phyloP scores from a whole-genome alignment of 2,797 vertebrate species.

The Rhincodon typus region DNA sequence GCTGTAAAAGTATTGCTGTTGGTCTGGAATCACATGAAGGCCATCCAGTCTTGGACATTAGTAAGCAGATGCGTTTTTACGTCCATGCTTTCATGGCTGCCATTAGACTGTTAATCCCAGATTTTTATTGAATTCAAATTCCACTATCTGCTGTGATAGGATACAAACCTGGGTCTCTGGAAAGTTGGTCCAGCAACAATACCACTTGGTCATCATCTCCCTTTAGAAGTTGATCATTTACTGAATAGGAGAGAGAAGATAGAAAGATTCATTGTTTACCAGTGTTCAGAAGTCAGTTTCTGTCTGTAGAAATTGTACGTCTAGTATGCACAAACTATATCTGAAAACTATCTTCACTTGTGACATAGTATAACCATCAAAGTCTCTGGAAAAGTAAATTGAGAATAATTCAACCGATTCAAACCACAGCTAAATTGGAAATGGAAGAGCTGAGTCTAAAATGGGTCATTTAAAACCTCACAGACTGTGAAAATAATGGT shows the following conservation, averaged over 20 bases:
- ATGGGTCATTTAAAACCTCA: background rate
- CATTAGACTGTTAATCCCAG: too few relatives aligned
- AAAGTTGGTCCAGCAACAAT: too few relatives aligned
- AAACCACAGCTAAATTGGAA: conserved; percentile 21
- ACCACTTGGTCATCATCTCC: too few relatives aligned
- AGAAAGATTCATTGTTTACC: background rate
- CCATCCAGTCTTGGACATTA: too few relatives aligned
- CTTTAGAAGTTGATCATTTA: background rate
- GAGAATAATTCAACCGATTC: conserved; percentile 4
- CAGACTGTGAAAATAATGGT: background rate
- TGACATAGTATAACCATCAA: background rate
- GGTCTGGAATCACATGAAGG: too few relatives aligned
- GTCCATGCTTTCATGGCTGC: too few relatives aligned
- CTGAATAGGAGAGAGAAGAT: background rate
- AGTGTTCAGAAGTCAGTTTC: background rate
- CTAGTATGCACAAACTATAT: background rate
- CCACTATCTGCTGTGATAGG: too few relatives aligned
- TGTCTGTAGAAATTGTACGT: background rate
- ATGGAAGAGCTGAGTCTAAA: background rate
- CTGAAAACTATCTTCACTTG: background rate
- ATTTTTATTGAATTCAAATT: too few relatives aligned
- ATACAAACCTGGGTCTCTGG: too few relatives aligned
- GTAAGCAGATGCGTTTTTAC: too few relatives aligned
- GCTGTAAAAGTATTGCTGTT: too few relatives aligned
- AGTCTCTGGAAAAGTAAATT: background rate